These are phyloP conservation scores for Phenganax marumi DNA, from an alignment of 92 coral and sea anemone species.

Conservation along the genomic window DNA sequence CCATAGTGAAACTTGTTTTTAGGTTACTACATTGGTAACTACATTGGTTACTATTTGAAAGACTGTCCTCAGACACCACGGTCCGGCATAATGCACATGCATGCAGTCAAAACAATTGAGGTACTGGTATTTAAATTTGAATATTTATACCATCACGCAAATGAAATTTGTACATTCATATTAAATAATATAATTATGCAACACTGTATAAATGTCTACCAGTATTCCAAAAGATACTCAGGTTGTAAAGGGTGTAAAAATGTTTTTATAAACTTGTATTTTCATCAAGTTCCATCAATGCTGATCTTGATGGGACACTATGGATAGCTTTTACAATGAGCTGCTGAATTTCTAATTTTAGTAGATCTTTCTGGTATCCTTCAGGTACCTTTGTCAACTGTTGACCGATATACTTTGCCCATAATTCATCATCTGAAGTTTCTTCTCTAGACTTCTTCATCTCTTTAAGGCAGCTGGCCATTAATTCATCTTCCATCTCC, in stretches of 20 bases:
- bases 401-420: slow-evolving; percentile 51
- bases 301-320: slow-evolving; percentile 18
- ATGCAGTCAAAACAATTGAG: too few relatives aligned
- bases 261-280: slow-evolving; percentile 26
- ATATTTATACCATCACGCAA: slow-evolving; percentile 16
- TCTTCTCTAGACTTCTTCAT: slow-evolving; percentile 39
- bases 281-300: slow-evolving; percentile 21
- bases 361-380: slow-evolving; percentile 58
- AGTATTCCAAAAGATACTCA: slow-evolving; percentile 6
- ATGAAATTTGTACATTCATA: neutral
- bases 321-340: slow-evolving; percentile 50
- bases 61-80: neutral
- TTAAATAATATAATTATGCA: neutral
- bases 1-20: neutral
- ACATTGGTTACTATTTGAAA: neutral
- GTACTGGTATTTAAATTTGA: neutral
- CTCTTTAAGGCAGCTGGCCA: slow-evolving; percentile 48
- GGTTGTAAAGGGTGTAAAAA: slow-evolving; percentile 28
- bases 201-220: slow-evolving; percentile 12
- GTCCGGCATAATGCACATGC: neutral
- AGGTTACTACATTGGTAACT: neutral
- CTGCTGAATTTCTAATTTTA: slow-evolving; percentile 58
- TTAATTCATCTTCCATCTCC: slow-evolving; percentile 55
- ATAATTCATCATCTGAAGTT: slow-evolving; percentile 31
- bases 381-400: slow-evolving; percentile 56